Conservation (phyloP, 53 echinoderm and acorn worm species). For the Holothuria scabra region DNA sequence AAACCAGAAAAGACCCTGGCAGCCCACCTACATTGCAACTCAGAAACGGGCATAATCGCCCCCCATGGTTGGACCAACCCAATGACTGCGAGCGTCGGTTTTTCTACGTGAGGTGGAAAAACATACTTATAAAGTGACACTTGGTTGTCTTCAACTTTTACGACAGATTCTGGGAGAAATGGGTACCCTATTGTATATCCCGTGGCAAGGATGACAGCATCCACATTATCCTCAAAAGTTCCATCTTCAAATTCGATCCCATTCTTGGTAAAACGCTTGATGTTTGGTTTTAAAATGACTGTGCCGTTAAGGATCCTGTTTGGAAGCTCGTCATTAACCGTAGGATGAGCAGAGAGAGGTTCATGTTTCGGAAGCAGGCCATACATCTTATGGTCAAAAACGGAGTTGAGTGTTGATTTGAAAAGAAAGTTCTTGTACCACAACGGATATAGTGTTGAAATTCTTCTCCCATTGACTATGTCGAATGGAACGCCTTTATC, state of each 20-base stretch:
- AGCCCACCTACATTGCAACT: slow-evolving; percentile 85
- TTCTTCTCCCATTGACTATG: slow-evolving; percentile 34
- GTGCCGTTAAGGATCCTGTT: slow-evolving; percentile 7
- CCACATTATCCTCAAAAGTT: slow-evolving; percentile 70
- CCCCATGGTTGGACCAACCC: slow-evolving; percentile 65
- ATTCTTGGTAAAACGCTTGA: too few species aligned
- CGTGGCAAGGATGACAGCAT: slow-evolving; percentile 80
- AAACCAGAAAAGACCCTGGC: slow-evolving; percentile 67
- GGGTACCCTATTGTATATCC: slow-evolving; percentile 77
- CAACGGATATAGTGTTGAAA: not conserved
- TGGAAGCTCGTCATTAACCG: slow-evolving; percentile 77
- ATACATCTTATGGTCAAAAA: slow-evolving; percentile 62
- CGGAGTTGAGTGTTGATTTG: slow-evolving; percentile 11
- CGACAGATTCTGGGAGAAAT: slow-evolving; percentile 64
- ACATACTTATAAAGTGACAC: slow-evolving; percentile 74
- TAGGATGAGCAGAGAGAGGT: slow-evolving; percentile 41
- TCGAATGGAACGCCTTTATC: slow-evolving; percentile 67
- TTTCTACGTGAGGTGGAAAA: slow-evolving; percentile 67
- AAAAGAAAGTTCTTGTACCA: slow-evolving; percentile 10
- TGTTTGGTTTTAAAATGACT: not conserved
- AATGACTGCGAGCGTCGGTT: slow-evolving; percentile 70
- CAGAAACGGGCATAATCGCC: slow-evolving; percentile 66
- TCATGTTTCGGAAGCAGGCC: slow-evolving; percentile 57
- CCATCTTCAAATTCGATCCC: slow-evolving; percentile 74
- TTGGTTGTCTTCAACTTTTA: not conserved